Conservation (phyloP, 2,888 invertebrate genomes). For the Tubiluchus corallicola region DNA sequence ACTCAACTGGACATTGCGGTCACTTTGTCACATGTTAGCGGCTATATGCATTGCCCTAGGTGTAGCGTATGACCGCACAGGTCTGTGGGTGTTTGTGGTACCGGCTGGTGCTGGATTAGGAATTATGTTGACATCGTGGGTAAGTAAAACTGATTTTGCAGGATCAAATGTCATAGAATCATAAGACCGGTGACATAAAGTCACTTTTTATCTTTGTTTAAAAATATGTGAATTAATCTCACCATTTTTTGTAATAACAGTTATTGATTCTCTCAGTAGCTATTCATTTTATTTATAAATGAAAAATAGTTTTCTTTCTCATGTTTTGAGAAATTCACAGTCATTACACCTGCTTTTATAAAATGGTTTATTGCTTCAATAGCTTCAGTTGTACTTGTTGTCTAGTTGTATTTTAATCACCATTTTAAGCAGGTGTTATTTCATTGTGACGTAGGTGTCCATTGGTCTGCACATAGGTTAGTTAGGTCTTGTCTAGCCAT, state of each 20-base stretch:
- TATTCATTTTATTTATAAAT: too few relatives aligned
- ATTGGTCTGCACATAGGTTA: too few relatives aligned
- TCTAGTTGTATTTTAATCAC: too few relatives aligned
- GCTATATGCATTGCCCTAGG: constrained; percentile 36
- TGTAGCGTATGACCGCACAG: constrained; percentile 35
- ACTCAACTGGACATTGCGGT: constrained; percentile 27
- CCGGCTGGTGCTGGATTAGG: constrained; percentile 29
- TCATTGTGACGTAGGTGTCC: too few relatives aligned
- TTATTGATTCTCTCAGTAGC: too few relatives aligned
- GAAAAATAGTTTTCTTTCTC: too few relatives aligned
- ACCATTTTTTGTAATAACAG: not conserved
- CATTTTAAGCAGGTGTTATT: too few relatives aligned
- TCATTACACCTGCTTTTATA: too few relatives aligned
- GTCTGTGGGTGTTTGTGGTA: constrained; percentile 33
- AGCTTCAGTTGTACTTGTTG: too few relatives aligned
- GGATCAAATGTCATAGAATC: not conserved
- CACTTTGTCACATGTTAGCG: constrained; percentile 35
- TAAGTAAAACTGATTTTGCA: constrained; percentile 14
- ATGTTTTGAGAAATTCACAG: too few relatives aligned
- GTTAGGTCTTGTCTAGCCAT: too few relatives aligned
- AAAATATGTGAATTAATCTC: not conserved
- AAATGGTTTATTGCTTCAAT: too few relatives aligned
- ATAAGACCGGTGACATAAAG: not conserved
- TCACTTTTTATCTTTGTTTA: not conserved
- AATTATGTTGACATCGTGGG: constrained; percentile 26